Conservation (phyloP, 2,888 invertebrate genomes). For the Abrostola tripartita region DNA sequence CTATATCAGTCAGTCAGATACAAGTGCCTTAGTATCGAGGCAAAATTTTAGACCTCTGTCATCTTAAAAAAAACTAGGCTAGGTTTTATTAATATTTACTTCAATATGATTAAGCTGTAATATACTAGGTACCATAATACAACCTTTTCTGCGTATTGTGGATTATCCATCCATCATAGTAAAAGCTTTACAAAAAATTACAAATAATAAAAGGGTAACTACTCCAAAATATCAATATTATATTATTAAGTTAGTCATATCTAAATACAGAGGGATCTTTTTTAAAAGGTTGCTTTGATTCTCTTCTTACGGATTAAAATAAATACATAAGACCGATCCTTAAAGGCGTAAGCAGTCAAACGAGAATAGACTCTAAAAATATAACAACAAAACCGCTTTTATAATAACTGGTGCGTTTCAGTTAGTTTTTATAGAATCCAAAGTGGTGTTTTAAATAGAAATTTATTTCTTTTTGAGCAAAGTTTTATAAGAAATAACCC, state of each 20-base stretch:
- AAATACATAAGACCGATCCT: slow-evolving; percentile 13
- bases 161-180: not conserved
- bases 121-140: not conserved
- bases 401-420: slow-evolving; percentile 10
- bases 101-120: not conserved
- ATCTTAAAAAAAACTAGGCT: too few relatives aligned
- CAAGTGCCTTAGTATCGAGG: too few relatives aligned
- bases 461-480: slow-evolving; percentile 10
- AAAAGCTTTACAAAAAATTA: slow-evolving; percentile 8
- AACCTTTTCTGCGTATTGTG: not conserved
- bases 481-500: slow-evolving; percentile 12
- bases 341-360: not conserved
- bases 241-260: slow-evolving; percentile 13
- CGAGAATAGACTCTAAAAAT: slow-evolving; percentile 15
- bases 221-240: slow-evolving; percentile 23
- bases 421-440: slow-evolving; percentile 10
- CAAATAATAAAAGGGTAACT: not conserved
- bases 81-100: not conserved
- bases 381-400: slow-evolving; percentile 20
- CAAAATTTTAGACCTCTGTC: too few relatives aligned
- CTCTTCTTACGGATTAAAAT: slow-evolving; percentile 18
- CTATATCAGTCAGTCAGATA: too few relatives aligned
- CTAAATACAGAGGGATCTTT: slow-evolving; percentile 14
- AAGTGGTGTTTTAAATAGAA: slow-evolving; percentile 13
- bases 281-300: slow-evolving; percentile 26